Evolutionary conservation across 1,140 invertebrate species (phyloP), one percentile per base, ranked within the genome.

Genomic region (Scaptomyza pallida): DNA sequence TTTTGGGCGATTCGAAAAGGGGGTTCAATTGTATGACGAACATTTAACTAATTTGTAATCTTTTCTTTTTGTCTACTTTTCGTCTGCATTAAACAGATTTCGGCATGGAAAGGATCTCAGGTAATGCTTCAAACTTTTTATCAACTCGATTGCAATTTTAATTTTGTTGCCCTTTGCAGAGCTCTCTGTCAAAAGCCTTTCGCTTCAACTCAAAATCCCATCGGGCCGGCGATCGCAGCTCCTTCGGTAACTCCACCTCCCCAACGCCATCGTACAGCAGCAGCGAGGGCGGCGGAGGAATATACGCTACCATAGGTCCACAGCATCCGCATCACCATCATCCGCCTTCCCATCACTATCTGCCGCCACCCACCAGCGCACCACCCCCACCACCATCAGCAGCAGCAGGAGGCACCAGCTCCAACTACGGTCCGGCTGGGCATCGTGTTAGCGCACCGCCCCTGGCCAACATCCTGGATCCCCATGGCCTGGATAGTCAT

Each of bases 361-460:
- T 92, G 8, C 93, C 92, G 23, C 93, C 92, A 13, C 94, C 93
- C 33, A 94, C 93, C 71, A 93, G 92, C 5, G 93, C 92, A 71
- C 93, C 93, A 72, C 92, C 88, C 19, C 92, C 89, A 15, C 91
- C 93, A 5, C 92, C 81, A 12, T 6, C 23, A 26, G n/a, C n/a
- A n/a, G n/a, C n/a, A n/a, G n/a, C n/a, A n/a, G n/a, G n/a, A n/a
- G 47, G 67, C 41, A 26, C 63, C 45, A 69, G 30, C 40, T 62
- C 45, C 92, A 73, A 65, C 41, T 88, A 86, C 37, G 80, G 78
- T 21, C 80, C 77, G 3, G 72, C 90, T 1, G 89, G 86, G 3
- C 90, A 93, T 75, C 92, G 91, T 72, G 91, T 92, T 47, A 93
- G 90, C 91, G 93, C 91, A 69, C 93, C 92, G 82, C 92, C 91